These are phyloP conservation scores for Neosilurus hyrtlii DNA, from an alignment of 2,797 vertebrate genomes.

Conservation along the genomic window DNA sequence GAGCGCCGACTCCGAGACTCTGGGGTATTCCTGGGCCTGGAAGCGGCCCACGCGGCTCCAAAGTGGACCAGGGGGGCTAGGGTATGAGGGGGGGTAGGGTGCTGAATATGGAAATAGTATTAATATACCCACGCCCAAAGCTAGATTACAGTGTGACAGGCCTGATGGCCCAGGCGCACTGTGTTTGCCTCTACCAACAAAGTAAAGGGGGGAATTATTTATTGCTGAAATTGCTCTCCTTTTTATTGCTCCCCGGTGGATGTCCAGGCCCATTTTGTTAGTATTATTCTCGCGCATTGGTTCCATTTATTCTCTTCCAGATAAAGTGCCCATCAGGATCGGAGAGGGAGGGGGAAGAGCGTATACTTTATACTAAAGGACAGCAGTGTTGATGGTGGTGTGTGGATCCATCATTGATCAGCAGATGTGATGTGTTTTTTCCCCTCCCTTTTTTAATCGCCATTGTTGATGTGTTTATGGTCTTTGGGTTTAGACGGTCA, in stretches of 20 bases:
- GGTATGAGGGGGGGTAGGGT: slow-evolving; percentile 37
- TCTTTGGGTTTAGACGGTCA: slow-evolving; percentile 65
- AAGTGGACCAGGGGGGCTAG: slow-evolving; percentile 45
- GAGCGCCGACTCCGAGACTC: slow-evolving; percentile 65
- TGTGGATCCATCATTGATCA: slow-evolving; percentile 48
- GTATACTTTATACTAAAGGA: slow-evolving; percentile 47
- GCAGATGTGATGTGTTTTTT: slow-evolving; percentile 43
- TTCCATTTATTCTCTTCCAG: slow-evolving; percentile 54
- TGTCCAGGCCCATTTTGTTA: slow-evolving; percentile 61
- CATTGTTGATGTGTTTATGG: slow-evolving; percentile 69
- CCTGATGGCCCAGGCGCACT: slow-evolving; percentile 60
- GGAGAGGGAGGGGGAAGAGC: slow-evolving; percentile 31
- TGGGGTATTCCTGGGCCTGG: slow-evolving; percentile 73
- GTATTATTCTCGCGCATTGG: slow-evolving; percentile 59
- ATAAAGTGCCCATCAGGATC: slow-evolving; percentile 55
- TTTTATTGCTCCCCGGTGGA: slow-evolving; percentile 70
- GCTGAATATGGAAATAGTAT: slow-evolving; percentile 80
- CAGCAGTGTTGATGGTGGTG: slow-evolving; percentile 15
- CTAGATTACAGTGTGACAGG: slow-evolving; percentile 75
- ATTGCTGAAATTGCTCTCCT: slow-evolving; percentile 70
- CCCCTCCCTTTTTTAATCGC: slow-evolving; percentile 52
- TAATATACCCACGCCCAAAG: slow-evolving; percentile 76
- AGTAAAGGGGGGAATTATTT: slow-evolving; percentile 65
- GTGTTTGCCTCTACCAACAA: slow-evolving; percentile 68
- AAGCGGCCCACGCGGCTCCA: slow-evolving; percentile 58